Base-by-base conservation (phyloP, 2,888 invertebrate species). In the Tanypteryx hageni region DNA sequence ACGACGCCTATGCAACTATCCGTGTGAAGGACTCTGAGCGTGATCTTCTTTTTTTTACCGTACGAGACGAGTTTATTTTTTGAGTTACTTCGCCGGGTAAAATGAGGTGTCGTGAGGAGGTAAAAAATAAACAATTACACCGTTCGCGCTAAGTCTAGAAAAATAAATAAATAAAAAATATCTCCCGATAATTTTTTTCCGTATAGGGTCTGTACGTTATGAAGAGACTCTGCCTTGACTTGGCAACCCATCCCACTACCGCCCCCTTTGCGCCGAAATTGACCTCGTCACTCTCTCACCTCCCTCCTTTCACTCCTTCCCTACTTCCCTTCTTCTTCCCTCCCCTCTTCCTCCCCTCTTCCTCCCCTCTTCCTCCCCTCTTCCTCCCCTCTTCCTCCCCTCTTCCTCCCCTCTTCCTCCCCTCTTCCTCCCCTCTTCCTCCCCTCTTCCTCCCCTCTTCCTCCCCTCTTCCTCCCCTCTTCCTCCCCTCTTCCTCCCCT, bases 11-110 rank as follows among this genome's bases (percentile, higher is more conserved):
- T 76, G 11, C 18, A 76, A 27, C 76, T 44, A 44, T 44, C 44
- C 44, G 5, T 5, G 44, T 44, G 3, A 44, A 44, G 44, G 44
- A 68, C 68, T 68, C 68, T n/a, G 18, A 4, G 68, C 68, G n/a
- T n/a, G 22, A 22, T n/a, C 68, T 68, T 68, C 27, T 76, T 76
- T 68, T n/a, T 68, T 13, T 22, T 22, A 27, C 68, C 68, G 18
- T n/a, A n/a, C 76, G 76, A 76, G 76, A n/a, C 76, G 76, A 22
- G 76, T 76, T 76, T 76, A 76, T 76, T 76, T 76, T 68, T 68
- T 22, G 68, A 68, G 68, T 68, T 18, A 68, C 68, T 68, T 76
- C 22, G 22, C 27, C 76, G 76, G 76, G 22, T 22, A 27, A 76
- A 76, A 76, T 27, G 76, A 76, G 27, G 76, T 22, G 76, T 68